Base-by-base conservation (phyloP, 2,797 vertebrate genomes). In the Gymnothorax javanicus region DNA sequence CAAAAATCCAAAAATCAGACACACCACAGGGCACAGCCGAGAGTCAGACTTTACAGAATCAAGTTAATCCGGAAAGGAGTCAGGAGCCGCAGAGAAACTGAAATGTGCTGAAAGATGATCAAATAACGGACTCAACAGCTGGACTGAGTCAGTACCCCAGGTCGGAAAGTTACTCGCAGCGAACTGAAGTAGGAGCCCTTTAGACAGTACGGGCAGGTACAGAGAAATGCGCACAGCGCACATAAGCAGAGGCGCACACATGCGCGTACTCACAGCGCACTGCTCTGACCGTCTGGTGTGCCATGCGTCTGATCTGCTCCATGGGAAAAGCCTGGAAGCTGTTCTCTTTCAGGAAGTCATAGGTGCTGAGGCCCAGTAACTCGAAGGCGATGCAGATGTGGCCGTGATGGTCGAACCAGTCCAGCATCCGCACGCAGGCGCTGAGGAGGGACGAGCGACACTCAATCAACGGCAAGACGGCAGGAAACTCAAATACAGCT, bases 281-380 rank as follows among this genome's bases (percentile, higher is more conserved):
- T 69, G 97, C 98, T 69, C 93, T 94, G 91, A 98, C 96, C 92
- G 98, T 98, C 91, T 99, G 97, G 91, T 97, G 97, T 0, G 98
- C 97, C 97, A 99, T 99, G 90, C 96, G 96, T 91, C 96, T 96
- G 91, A 99, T 99, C 89, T 99, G 97, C 88, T 97, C 96, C 84
- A 99, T 91, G 8, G 97, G 96, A 93, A 99, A 99, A 27, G 98
- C 98, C 89, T 97, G 95, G 92, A 99, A 99, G 91, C 97, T 97
- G 91, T 99, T 99, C 93, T 99, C 98, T 91, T 99, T 99, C 89
- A 99, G 97, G 87, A 98, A 99, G 92, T 99, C 98, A 0, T 98
- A 99, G 58, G 98, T 99, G 94, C 98, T 99, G 89, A 99, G 97
- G 83, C 98, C 98, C 86, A 99, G 96, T 57, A 99, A 94, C 93